phyloP scores from a whole-genome alignment of 2,113 vertebrate genomes.

The Mungos mungo region DNA sequence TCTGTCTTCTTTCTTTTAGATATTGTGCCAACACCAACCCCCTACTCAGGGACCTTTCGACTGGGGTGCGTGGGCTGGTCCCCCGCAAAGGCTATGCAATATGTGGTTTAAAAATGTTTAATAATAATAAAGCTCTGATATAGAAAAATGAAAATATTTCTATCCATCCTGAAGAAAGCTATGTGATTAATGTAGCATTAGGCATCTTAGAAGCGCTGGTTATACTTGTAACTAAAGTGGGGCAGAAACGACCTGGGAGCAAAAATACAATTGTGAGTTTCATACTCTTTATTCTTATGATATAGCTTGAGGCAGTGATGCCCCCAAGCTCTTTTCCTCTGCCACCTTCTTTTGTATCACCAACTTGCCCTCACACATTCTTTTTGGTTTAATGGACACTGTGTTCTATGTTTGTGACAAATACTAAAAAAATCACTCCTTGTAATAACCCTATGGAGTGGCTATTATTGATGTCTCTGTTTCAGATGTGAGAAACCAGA shows the following conservation, averaged over 20 bases:
- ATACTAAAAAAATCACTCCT: conserved; percentile 10
- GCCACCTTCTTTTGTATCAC: neutral
- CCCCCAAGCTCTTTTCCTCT: neutral
- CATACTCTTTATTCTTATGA: neutral
- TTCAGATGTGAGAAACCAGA: neutral
- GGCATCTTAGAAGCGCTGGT: neutral
- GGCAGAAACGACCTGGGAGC: neutral
- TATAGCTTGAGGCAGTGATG: neutral
- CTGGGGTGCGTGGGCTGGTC: no score
- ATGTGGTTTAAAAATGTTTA: neutral
- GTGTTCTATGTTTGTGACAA: neutral
- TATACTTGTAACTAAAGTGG: conserved; percentile 1
- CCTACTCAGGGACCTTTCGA: no score
- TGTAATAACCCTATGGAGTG: neutral
- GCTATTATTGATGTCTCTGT: neutral
- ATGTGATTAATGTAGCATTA: conserved; percentile 28
- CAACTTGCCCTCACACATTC: neutral
- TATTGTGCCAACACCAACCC: no score
- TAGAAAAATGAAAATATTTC: neutral
- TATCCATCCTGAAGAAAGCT: neutral
- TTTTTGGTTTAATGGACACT: neutral
- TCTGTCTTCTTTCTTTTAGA: no score
- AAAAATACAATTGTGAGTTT: neutral
- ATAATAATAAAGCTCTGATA: conserved; percentile 3
- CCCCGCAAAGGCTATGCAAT: neutral